Evolutionary conservation across 2,797 vertebrate species (phyloP).

Genomic region (Dicrostonyx torquatus): DNA sequence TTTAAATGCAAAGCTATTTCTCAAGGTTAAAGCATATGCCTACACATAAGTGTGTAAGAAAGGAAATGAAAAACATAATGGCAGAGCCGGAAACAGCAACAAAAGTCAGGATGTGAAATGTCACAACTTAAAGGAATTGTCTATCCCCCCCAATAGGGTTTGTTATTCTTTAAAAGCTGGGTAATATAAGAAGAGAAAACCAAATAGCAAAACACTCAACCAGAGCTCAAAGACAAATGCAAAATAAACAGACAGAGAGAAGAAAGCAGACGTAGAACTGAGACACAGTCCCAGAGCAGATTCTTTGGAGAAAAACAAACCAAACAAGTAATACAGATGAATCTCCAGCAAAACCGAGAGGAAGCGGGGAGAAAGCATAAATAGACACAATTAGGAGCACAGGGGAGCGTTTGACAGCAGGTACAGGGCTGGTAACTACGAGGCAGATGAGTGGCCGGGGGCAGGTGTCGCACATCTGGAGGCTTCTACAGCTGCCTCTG

Average conservation of each 20-base stretch:
- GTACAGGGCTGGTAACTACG: not conserved
- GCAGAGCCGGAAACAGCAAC: not conserved
- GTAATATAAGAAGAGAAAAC: not conserved
- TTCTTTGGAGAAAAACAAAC: conserved; percentile 21
- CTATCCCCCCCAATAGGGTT: not conserved
- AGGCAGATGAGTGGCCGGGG: not conserved
- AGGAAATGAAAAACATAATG: not conserved
- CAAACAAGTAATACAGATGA: not conserved
- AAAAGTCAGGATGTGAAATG: not conserved
- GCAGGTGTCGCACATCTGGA: not conserved
- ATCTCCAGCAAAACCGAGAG: not conserved
- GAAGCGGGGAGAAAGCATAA: not conserved
- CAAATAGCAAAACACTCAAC: conserved; percentile 14
- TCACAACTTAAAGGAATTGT: not conserved
- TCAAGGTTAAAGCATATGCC: not conserved
- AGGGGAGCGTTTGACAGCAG: not conserved
- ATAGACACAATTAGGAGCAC: conserved; percentile 1
- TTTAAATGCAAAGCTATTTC: not conserved
- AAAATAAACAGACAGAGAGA: not conserved
- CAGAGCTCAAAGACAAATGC: conserved; percentile 44
- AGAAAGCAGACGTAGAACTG: not conserved
- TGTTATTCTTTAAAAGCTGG: not conserved
- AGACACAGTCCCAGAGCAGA: not conserved
- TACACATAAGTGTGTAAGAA: not conserved
- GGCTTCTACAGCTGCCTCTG: not conserved